phyloP scores from a whole-genome alignment of 2,113 vertebrate genomes.

The Thunnus maccoyii region DNA sequence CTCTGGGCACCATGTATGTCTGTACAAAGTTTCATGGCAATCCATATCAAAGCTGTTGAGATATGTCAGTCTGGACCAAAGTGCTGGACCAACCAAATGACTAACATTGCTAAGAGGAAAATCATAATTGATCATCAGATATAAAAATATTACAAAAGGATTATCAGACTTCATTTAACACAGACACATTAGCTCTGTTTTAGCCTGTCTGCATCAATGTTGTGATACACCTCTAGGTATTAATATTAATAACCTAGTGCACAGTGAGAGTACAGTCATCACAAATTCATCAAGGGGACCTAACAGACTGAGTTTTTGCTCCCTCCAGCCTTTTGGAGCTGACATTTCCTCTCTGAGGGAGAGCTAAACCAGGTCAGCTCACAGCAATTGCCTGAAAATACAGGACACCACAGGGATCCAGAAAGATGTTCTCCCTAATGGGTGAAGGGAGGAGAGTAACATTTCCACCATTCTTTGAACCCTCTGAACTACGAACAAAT shows the following conservation, averaged over 20 bases:
- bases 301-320: conserved; percentile 54
- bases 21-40: no score
- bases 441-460: not conserved
- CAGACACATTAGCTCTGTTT: not conserved
- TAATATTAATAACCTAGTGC: conserved; percentile 49
- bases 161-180: not conserved
- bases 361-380: conserved; percentile 62
- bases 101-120: not conserved
- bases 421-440: conserved; percentile 22
- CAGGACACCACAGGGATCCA: conserved; percentile 36
- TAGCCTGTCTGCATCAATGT: conserved; percentile 4
- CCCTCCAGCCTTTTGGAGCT: conserved; percentile 36
- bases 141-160: not conserved
- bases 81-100: no score
- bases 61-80: no score
- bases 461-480: conserved; percentile 19
- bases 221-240: conserved; percentile 24
- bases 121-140: not conserved
- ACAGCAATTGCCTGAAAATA: conserved; percentile 46
- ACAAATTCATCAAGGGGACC: conserved; percentile 56
- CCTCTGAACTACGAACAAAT: conserved; percentile 11
- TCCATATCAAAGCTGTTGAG: no score
- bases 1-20: no score
- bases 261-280: conserved; percentile 51
- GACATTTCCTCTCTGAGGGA: conserved; percentile 59